Percentiles rank a stretch among this genome's conserved stretches.
phyloP scores from a whole-genome alignment of 2,113 vertebrate genomes.

The Mesitornis unicolor region DNA sequence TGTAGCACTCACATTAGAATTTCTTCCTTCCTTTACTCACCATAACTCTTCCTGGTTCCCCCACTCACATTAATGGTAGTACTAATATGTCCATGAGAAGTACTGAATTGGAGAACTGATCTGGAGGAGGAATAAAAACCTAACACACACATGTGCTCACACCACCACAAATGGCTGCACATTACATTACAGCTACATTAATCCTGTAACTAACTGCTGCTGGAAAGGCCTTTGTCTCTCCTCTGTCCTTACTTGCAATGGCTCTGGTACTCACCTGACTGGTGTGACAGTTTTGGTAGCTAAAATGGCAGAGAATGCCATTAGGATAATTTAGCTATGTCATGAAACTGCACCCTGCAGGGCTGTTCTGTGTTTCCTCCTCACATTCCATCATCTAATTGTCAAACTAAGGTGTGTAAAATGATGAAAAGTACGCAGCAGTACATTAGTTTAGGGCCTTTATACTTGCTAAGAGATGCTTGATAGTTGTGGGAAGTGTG shows the following conservation, averaged over 20 bases:
- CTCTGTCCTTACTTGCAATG: not conserved
- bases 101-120: not conserved
- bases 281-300: not conserved
- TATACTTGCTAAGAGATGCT: not conserved
- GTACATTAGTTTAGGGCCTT: not conserved
- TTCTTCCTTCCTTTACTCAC: not conserved
- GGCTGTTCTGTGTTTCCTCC: not conserved
- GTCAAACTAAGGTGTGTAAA: not conserved
- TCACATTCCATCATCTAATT: not conserved
- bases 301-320: not conserved
- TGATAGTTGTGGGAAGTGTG: not conserved
- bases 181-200: not conserved
- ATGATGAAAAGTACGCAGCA: not conserved
- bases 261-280: not conserved
- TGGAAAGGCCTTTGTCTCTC: not conserved
- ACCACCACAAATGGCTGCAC: not conserved
- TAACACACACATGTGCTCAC: fast-evolving
- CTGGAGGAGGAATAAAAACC: not conserved
- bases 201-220: not conserved
- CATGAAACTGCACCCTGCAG: not conserved
- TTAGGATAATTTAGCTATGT: slow-evolving; percentile 10
- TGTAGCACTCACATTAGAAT: not conserved
- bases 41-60: not conserved
- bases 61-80: not conserved
- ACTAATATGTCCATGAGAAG: not conserved